A percentile compares a stretch with the other conserved stretches of the same genome.
phyloP scores from a whole-genome alignment of 2,888 invertebrate genomes.

The Ophioninae sp. region DNA sequence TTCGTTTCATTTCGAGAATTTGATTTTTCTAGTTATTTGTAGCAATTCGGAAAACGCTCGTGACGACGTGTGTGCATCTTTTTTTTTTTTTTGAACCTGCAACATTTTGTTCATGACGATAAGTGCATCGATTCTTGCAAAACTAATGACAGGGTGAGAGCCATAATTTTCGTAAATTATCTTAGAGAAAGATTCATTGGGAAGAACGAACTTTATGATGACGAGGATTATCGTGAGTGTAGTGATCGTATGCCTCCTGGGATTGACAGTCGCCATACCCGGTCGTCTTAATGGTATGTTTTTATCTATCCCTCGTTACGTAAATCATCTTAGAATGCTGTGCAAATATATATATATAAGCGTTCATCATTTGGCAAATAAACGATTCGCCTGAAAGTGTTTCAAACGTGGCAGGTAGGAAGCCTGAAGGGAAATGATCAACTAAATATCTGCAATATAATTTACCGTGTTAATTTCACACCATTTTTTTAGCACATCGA shows the following conservation, averaged over 20 bases:
- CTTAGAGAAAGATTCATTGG: constrained; percentile 19
- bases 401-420: background rate
- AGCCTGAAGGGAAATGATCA: background rate
- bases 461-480: no score
- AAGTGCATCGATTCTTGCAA: constrained; percentile 14
- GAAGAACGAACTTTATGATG: constrained; percentile 51
- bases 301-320: background rate
- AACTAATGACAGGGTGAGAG: constrained; percentile 29
- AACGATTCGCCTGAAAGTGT: background rate
- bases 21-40: background rate
- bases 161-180: constrained; percentile 19
- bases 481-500: no score
- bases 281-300: constrained; percentile 74
- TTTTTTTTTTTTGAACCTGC: background rate
- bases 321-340: background rate
- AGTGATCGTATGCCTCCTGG: constrained; percentile 66
- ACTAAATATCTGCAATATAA: background rate
- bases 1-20: background rate
- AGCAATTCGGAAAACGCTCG: constrained; percentile 9
- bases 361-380: background rate
- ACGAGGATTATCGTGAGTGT: constrained; percentile 62
- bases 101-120: background rate
- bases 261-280: constrained; percentile 69
- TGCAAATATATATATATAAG: background rate
- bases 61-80: constrained; percentile 24